A percentile compares a stretch with the other conserved stretches of the same genome.
Conservation (phyloP, 2,113 vertebrate genomes). For the Otolemur garnettii region DNA sequence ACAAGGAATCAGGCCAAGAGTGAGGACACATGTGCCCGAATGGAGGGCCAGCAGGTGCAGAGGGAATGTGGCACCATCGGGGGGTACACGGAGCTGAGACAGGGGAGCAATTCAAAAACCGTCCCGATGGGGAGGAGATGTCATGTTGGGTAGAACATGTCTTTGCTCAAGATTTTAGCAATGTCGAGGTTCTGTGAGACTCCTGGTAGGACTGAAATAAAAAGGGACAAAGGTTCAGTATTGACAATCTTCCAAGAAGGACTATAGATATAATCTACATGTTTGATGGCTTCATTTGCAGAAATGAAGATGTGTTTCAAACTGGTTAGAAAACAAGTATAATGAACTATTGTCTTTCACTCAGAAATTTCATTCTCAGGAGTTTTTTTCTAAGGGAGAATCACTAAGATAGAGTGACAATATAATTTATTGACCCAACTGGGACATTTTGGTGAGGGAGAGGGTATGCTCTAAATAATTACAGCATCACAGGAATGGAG, state of each 20-base stretch:
- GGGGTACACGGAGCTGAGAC: background rate
- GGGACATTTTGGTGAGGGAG: background rate
- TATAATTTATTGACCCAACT: background rate
- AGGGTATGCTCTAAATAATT: background rate
- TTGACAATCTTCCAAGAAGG: background rate
- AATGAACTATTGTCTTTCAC: background rate
- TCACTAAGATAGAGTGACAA: background rate
- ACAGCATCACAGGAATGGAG: background rate
- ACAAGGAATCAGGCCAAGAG: background rate
- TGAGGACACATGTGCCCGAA: background rate
- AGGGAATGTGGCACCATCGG: accelerated
- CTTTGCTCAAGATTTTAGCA: background rate
- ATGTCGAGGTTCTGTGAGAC: background rate
- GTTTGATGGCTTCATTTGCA: background rate
- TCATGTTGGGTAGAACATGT: background rate
- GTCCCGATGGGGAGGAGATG: background rate
- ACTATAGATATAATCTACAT: background rate
- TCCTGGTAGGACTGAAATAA: background rate
- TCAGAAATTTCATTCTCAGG: background rate
- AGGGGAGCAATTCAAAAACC: background rate
- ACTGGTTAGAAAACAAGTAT: background rate
- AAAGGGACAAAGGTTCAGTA: background rate
- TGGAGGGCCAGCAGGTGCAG: background rate
- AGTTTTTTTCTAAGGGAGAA: background rate
- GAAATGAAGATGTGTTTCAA: background rate